Base-by-base conservation (phyloP, 2,113 vertebrate species). In the Vidua macroura region DNA sequence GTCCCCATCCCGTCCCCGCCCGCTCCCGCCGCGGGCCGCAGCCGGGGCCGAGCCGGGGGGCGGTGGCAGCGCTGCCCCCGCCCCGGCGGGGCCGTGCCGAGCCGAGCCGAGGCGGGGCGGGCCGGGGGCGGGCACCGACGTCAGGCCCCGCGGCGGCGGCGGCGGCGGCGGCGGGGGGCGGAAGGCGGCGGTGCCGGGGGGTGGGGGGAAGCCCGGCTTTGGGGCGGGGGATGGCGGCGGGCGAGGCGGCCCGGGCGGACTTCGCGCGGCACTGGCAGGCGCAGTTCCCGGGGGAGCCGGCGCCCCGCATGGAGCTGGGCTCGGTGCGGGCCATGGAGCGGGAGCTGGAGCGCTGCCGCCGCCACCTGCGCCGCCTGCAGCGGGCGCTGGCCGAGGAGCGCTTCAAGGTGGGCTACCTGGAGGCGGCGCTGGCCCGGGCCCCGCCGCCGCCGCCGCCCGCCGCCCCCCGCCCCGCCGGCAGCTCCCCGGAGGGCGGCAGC, bases 401-500 rank as follows among this genome's bases (percentile, higher is more conserved):
- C 6, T 68, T 68, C 66, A 68, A 68, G 66, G 66, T 68, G 46
- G 66, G 64, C 2, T 67, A 67, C 64, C 64, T 67, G 64, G 64
- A 67, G 64, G 64, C 64, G 64, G 44, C 44, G 44, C 64, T 67
- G 66, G 66, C 66, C 66, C 66, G 44, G 66, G 66, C 43, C 22
- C 64, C 64, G 16, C 64, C 24, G 17, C 17, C 66, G 16, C 44
- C 23, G 59, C 35, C 35, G 37, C 35, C n/a, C 49, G 49, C 31
- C 35, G 41, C 46, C 52, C 66, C 46, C 58, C 56, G 63, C 15
- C 48, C 35, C 31, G 35, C 78, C 91, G 25, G 88, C 37, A 98
- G 99, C 97, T 98, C 98, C n/a, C 98, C 98, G 0, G 98, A 99
- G 88, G 95, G 98, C 88, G 98, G 98, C 98, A 93, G 98, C 86